phyloP scores from a whole-genome alignment of 1,140 invertebrate genomes.

The Oscheius sp. region DNA sequence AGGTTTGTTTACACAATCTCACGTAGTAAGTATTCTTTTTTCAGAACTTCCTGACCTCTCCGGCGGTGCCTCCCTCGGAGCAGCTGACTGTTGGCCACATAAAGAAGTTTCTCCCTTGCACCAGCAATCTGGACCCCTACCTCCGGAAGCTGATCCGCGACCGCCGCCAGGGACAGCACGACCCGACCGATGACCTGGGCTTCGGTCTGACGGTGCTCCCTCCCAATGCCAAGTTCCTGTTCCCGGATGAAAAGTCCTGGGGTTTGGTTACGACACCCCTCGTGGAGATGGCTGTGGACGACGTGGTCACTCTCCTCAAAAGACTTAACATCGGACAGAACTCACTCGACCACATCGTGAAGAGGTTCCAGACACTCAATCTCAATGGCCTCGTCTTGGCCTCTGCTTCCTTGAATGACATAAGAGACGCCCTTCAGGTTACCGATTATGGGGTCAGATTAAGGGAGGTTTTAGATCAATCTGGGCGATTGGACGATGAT shows the following conservation, averaged over 20 bases:
- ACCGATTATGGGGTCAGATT: no score
- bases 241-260: conserved; percentile 51
- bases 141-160: conserved; percentile 52
- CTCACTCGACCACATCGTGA: conserved; percentile 34
- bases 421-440: conserved; percentile 26
- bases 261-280: conserved; percentile 45
- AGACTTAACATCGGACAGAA: conserved; percentile 46
- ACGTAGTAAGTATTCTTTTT: neutral
- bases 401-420: conserved; percentile 56
- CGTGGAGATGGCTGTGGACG: conserved; percentile 53
- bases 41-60: conserved; percentile 34
- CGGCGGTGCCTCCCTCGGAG: conserved; percentile 30
- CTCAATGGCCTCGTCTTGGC: conserved; percentile 57
- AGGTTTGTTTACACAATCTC: conserved; percentile 1
- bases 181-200: conserved; percentile 31
- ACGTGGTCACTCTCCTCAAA: conserved; percentile 42
- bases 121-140: conserved; percentile 59
- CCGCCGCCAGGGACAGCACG: conserved; percentile 41
- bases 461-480: conserved; percentile 25
- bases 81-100: conserved; percentile 54
- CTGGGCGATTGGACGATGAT: conserved; percentile 59
- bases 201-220: conserved; percentile 16
- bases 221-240: conserved; percentile 32
- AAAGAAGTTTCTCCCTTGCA: conserved; percentile 54
- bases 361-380: conserved; percentile 45